Percentiles rank a stretch among this genome's conserved stretches.
Evolutionary conservation across 2,797 vertebrate genomes (phyloP).

Genomic region (Zenarchopterus dispar): DNA sequence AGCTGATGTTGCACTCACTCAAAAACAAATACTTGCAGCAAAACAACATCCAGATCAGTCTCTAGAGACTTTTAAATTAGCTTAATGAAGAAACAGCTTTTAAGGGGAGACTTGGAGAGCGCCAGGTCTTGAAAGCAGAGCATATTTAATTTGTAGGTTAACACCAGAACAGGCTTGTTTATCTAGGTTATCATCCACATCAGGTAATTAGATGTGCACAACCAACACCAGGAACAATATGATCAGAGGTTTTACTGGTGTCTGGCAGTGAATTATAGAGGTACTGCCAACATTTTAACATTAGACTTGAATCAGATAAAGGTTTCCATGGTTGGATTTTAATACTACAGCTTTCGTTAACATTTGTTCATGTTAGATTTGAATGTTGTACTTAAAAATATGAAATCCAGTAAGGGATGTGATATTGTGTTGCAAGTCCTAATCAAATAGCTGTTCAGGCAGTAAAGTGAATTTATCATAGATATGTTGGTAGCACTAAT

Average conservation of each 20-base stretch:
- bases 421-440: slow-evolving; percentile 19
- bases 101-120: slow-evolving; percentile 61
- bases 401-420: slow-evolving; percentile 21
- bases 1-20: slow-evolving; percentile 28
- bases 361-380: slow-evolving; percentile 11
- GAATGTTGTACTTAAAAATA: slow-evolving; percentile 22
- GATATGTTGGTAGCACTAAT: slow-evolving; percentile 42
- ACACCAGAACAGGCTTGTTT: slow-evolving; percentile 63
- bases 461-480: slow-evolving; percentile 24
- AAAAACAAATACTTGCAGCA: slow-evolving; percentile 49
- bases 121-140: slow-evolving; percentile 57
- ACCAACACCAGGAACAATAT: slow-evolving; percentile 46
- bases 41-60: slow-evolving; percentile 51
- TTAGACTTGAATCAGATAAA: slow-evolving; percentile 8
- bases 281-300: slow-evolving; percentile 20
- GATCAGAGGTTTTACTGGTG: slow-evolving; percentile 32
- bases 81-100: slow-evolving; percentile 78
- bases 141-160: slow-evolving; percentile 75
- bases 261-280: slow-evolving; percentile 34
- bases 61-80: slow-evolving; percentile 74
- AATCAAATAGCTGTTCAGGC: slow-evolving; percentile 40
- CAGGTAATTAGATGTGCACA: slow-evolving; percentile 60
- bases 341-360: slow-evolving; percentile 31
- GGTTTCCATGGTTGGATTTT: slow-evolving; percentile 11
- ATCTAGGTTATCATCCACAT: slow-evolving; percentile 71